Percentiles rank a stretch among this genome's conserved stretches.
Conservation (phyloP, 2,888 invertebrate species). For the Dicycla oo region DNA sequence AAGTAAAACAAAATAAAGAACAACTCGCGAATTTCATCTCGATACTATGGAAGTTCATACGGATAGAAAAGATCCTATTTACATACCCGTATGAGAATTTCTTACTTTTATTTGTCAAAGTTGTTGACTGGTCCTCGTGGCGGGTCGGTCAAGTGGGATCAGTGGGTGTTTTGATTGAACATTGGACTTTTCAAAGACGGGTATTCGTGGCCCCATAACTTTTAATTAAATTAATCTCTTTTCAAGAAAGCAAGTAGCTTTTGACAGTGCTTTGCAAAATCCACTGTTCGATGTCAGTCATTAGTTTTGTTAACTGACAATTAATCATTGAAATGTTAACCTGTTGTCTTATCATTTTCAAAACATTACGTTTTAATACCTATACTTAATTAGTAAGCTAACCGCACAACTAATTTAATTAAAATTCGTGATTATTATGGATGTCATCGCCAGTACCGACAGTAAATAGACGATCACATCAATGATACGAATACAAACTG, state of each 20-base stretch:
- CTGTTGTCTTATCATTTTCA: too few species aligned
- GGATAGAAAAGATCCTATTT: constrained; percentile 21
- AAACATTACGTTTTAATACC: too few species aligned
- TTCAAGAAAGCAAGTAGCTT: too few species aligned
- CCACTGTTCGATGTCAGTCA: background rate
- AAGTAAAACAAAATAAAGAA: constrained; percentile 29
- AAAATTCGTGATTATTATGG: too few species aligned
- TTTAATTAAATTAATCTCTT: background rate
- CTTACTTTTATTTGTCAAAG: constrained; percentile 20
- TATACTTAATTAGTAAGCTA: too few species aligned
- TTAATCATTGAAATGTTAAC: background rate
- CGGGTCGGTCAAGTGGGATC: background rate
- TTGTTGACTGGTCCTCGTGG: constrained; percentile 1
- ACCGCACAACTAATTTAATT: too few species aligned
- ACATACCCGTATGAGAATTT: constrained; percentile 29
- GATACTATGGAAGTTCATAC: constrained; percentile 49
- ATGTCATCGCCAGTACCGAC: too few species aligned
- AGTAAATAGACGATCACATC: too few species aligned
- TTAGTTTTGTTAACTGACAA: background rate
- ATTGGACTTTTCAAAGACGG: background rate
- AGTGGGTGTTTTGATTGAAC: background rate
- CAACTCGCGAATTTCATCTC: constrained; percentile 20
- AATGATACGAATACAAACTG: too few species aligned
- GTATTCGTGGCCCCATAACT: background rate
- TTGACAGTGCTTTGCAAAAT: background rate